phyloP scores from a whole-genome alignment of 2,797 vertebrate species.

The Peromyscus nudipes region DNA sequence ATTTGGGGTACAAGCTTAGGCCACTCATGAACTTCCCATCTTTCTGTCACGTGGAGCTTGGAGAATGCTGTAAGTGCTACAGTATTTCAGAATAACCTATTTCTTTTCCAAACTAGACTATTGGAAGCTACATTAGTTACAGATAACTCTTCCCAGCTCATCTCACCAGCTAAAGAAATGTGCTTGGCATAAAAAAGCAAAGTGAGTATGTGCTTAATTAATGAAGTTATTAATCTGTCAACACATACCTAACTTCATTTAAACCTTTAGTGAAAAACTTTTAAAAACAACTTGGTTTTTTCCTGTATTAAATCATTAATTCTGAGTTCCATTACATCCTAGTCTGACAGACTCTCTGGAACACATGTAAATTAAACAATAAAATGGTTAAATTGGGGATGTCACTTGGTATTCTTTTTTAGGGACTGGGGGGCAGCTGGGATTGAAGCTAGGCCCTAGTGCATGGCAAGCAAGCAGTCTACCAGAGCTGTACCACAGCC shows the following conservation, averaged over 20 bases:
- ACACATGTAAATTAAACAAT: neutral
- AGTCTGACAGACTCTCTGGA: constrained; percentile 9
- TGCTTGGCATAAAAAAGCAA: neutral
- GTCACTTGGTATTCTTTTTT: neutral
- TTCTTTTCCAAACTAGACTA: neutral
- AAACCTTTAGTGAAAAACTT: constrained; percentile 22
- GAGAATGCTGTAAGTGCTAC: neutral
- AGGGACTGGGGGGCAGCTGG: neutral
- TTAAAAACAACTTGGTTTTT: neutral
- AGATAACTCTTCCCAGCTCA: neutral
- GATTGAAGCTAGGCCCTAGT: neutral
- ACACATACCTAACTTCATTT: neutral
- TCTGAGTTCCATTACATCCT: constrained; percentile 9
- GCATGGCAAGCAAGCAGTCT: neutral
- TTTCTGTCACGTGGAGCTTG: neutral
- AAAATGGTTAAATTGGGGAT: neutral
- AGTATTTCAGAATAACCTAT: neutral
- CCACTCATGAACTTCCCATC: neutral
- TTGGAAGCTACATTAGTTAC: neutral
- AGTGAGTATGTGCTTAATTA: neutral
- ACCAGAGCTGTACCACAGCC: too few relatives aligned
- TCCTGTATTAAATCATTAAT: neutral
- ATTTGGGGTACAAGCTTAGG: neutral
- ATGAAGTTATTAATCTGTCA: neutral
- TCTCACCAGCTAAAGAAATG: neutral